Conservation (phyloP, 2,113 vertebrate genomes). For the Neodontobutis hainanensis region DNA sequence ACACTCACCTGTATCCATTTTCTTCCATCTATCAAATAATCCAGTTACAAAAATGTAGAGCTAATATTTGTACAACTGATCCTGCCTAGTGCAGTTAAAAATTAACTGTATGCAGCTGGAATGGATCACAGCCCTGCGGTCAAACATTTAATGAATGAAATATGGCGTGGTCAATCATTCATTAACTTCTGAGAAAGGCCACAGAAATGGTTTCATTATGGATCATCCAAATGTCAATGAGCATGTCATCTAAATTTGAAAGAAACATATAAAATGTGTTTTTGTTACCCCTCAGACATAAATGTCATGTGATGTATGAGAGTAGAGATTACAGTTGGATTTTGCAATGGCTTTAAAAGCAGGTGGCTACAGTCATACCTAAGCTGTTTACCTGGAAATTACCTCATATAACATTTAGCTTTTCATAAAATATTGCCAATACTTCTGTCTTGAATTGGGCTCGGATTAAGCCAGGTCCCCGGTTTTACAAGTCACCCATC, state of each 20-base stretch:
- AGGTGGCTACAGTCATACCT: background rate
- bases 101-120: conserved; percentile 25
- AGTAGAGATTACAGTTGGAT: background rate
- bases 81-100: conserved; percentile 20
- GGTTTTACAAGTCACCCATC: background rate
- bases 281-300: background rate
- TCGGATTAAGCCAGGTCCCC: background rate
- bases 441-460: background rate
- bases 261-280: too few relatives aligned
- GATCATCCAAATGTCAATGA: background rate
- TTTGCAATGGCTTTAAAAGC: background rate
- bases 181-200: conserved; percentile 3
- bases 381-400: background rate
- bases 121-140: background rate
- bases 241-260: too few relatives aligned
- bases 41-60: conserved; percentile 15
- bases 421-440: background rate
- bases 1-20: conserved; percentile 60
- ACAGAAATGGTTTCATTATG: background rate
- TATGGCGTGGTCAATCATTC: background rate
- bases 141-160: background rate
- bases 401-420: background rate
- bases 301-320: background rate
- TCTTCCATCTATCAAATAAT: conserved; percentile 31
- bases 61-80: conserved; percentile 50